Percentiles rank a stretch among this genome's conserved stretches.
Conservation (phyloP, 2,888 invertebrate species). For the Apocheima hispidaria region DNA sequence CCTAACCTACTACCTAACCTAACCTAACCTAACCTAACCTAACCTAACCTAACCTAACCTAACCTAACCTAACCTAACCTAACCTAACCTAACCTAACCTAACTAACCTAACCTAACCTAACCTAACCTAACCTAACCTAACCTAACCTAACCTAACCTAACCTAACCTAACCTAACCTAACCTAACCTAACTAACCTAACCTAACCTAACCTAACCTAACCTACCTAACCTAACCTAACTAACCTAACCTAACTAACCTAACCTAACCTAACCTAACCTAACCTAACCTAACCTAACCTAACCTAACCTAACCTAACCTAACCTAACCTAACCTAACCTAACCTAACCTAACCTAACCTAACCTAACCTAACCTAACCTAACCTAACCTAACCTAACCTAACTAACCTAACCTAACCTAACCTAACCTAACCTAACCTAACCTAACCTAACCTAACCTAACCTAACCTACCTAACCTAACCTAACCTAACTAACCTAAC, state of each 20-base stretch:
- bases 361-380: background rate
- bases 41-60: conserved; percentile 40
- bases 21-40: conserved; percentile 27
- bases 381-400: background rate
- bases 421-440: background rate
- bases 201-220: conserved; percentile 31
- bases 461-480: background rate
- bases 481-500: background rate
- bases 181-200: conserved; percentile 42
- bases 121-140: conserved; percentile 47
- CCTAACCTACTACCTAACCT: conserved; percentile 39
- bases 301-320: conserved; percentile 39
- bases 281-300: conserved; percentile 38
- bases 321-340: background rate
- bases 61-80: conserved; percentile 39
- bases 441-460: background rate
- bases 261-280: conserved; percentile 40
- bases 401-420: background rate
- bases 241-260: conserved; percentile 40
- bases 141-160: conserved; percentile 44
- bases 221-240: conserved; percentile 12
- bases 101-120: conserved; percentile 42
- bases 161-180: conserved; percentile 44
- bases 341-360: background rate
- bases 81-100: conserved; percentile 40